phyloP scores from a whole-genome alignment of 37 sponge, comb jelly and placozoan genomes.

The Chondrilla cf. caribensis region DNA sequence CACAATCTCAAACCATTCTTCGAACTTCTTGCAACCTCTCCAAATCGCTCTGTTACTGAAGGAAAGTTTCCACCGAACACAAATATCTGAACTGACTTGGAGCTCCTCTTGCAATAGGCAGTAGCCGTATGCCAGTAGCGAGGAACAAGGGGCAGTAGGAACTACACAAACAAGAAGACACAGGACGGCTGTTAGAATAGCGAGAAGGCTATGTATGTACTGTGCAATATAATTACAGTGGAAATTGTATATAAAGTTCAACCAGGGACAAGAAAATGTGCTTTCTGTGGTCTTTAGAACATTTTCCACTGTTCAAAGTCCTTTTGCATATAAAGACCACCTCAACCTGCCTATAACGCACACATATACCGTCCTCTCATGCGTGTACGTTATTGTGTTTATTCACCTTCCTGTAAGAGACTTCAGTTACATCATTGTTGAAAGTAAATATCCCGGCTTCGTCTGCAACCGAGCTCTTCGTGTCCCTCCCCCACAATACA shows the following conservation, averaged over 20 bases:
- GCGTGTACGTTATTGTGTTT: too few relatives aligned
- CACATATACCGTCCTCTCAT: too few relatives aligned
- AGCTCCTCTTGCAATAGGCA: neutral
- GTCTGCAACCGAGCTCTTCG: neutral
- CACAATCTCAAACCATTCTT: constrained; percentile 1
- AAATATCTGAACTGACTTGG: neutral
- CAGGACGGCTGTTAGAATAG: too few relatives aligned
- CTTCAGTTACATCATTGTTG: neutral
- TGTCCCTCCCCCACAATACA: constrained; percentile 17
- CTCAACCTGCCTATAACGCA: too few relatives aligned
- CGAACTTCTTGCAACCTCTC: neutral
- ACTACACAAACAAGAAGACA: neutral
- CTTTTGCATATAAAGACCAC: too few relatives aligned
- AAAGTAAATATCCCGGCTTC: constrained; percentile 2
- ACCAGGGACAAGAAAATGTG: too few relatives aligned
- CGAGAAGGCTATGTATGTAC: too few relatives aligned
- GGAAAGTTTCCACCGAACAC: constrained; percentile 24
- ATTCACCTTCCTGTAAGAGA: neutral
- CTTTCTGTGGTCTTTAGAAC: too few relatives aligned
- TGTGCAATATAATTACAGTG: too few relatives aligned
- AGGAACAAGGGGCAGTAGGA: neutral
- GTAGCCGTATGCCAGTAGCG: constrained; percentile 20
- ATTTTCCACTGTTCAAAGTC: too few relatives aligned
- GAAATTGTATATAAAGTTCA: too few relatives aligned
- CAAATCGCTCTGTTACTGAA: neutral